Evolutionary conservation across 2,888 invertebrate genomes (phyloP), one percentile per base, ranked within the genome.

Genomic region (Lasioglossum morio): DNA sequence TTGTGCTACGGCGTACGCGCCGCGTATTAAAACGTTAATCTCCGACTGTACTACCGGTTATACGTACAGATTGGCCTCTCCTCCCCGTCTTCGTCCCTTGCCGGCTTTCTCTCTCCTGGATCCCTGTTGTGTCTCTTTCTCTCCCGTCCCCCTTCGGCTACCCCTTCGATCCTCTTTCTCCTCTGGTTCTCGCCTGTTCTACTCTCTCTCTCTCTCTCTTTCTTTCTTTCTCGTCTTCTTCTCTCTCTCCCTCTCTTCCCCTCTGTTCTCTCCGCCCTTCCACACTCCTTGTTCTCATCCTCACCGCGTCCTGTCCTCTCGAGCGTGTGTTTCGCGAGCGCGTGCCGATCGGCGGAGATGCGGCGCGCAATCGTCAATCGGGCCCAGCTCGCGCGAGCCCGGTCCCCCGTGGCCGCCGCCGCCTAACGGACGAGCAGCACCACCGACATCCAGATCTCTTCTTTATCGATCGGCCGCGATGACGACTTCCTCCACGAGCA

Each of bases 11-110:
- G 74, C 81, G 87, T 91, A 90, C 87, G 88, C 87, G 89, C 88
- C 88, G 89, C 90, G 90, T 94, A 94, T 94, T 94, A 92, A 94
- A 94, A 94, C 92, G 93, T 94, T 94, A 94, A 94, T 94, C 93
- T 92, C 91, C 84, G 79, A 86, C 89, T 82, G 89, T 88, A 93
- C 94, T 94, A 94, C 93, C 93, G 93, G 93, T 93, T 92, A 92
- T 91, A 91, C 91, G 88, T 88, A 91, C 86, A 87, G 89, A 89
- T 88, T 87, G 46, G 69, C 60, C 69, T 73, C 34, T 76, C 46
- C 34, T 73, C 46, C 46, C 34, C 69, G 53, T 77, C 80, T 69
- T 78, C 27, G 80, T 84, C 80, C 77, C 77, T 84, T 73, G 77
- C 75, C 72, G 73, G 79, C 85, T 79, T 72, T 76, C 74, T 57